phyloP scores from a whole-genome alignment of 2,888 invertebrate species.

The Choristoneura rosaceana region DNA sequence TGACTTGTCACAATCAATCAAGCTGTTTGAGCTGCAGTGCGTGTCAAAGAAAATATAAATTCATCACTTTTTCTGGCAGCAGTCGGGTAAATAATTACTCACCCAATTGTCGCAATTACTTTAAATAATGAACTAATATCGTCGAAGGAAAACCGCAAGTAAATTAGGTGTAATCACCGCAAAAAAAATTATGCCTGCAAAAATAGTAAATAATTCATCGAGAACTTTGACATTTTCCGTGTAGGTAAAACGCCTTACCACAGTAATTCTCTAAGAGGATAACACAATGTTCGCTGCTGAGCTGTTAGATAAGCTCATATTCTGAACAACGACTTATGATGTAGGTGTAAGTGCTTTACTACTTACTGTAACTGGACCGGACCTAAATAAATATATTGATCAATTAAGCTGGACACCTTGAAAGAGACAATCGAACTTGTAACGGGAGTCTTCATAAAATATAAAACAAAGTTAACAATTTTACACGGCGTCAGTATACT shows the following conservation, averaged over 20 bases:
- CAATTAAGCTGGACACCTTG: too few species aligned
- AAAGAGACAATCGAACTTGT: background rate
- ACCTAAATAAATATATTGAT: background rate
- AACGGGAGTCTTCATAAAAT: background rate
- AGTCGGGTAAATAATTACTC: too few species aligned
- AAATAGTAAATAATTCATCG: slow-evolving; percentile 37
- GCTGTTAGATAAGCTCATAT: slow-evolving; percentile 39
- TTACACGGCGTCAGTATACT: background rate
- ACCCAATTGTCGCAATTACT: too few species aligned
- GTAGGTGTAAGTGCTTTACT: slow-evolving; percentile 13
- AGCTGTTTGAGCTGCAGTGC: too few species aligned
- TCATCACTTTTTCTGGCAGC: too few species aligned
- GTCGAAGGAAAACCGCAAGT: background rate
- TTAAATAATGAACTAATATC: background rate
- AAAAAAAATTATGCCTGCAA: background rate
- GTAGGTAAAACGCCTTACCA: slow-evolving; percentile 41
- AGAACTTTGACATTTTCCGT: slow-evolving; percentile 26
- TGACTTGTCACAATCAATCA: too few species aligned
- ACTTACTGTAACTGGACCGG: slow-evolving; percentile 16
- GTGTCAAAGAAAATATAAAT: too few species aligned
- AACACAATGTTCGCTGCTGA: slow-evolving; percentile 25
- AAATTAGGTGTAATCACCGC: background rate
- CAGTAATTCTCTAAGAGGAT: slow-evolving; percentile 44
- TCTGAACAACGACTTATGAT: slow-evolving; percentile 28
- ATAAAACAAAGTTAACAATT: background rate